Evolutionary conservation across 2,797 vertebrate species (phyloP), one percentile per base, ranked within the genome.

Genomic region (Semotilus atromaculatus): DNA sequence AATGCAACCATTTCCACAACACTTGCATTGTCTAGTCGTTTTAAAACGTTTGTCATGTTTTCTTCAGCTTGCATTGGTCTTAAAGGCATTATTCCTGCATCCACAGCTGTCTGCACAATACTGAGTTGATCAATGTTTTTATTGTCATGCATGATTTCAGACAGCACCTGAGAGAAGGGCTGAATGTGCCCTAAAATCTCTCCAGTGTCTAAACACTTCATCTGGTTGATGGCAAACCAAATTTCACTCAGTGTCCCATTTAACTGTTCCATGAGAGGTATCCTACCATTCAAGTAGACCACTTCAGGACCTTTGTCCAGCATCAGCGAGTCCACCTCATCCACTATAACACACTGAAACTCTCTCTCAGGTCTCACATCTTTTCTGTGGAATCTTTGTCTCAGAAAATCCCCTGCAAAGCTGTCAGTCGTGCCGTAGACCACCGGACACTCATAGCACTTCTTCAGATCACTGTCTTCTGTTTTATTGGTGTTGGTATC

Each of bases 341-440:
- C 93, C 45, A 94, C 90, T 14, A 94, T 92, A 9, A 89, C 91
- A 87, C 93, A 92, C 3, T 94, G 51, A 66, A 90, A 92, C 16
- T 2, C 13, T 76, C 87, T 91, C 36, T 88, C 0, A 3, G 74
- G 84, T 72, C 91, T 89, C 55, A 91, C 88, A 29, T 92, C 75
- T n/a, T 0, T 26, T 79, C 88, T 89, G 0, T 14, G 0, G 21
- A 93, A 91, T 31, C 10, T 23, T 0, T 94, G 86, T 0, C 1
- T 2, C 0, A 94, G 68, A 82, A 89, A 92, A 64, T 92, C 82
- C 1, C 79, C 93, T 43, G 91, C 90, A 88, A 93, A 94, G 1
- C 19, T 0, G 0, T 89, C 1, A 0, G 85, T 78, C 2, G 92
- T 93, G 1, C 94, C 93, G 51, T 93, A 94, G 31, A 95, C 91